These are phyloP conservation scores for Enteromius trimaculatus DNA, from an alignment of 2,797 vertebrate species.

Conservation along the genomic window DNA sequence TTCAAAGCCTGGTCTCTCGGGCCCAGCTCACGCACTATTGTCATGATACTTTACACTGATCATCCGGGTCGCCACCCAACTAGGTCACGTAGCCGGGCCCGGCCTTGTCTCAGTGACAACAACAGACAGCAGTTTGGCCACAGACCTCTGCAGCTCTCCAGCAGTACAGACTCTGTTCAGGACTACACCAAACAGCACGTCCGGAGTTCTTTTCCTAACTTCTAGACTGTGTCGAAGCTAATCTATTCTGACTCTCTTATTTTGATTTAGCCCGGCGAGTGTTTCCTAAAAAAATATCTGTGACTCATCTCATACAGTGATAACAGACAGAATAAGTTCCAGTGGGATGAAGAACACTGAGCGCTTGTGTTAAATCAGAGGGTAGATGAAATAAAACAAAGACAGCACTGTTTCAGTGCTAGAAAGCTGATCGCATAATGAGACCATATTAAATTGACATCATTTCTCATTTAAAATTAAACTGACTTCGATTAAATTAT, in stretches of 20 bases:
- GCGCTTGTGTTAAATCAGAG: constrained; percentile 36
- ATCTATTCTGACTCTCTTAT: constrained; percentile 11
- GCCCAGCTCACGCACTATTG: constrained; percentile 52
- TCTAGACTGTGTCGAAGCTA: background rate
- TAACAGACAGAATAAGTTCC: constrained; percentile 4
- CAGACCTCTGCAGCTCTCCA: constrained; percentile 15
- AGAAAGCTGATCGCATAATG: constrained; percentile 39
- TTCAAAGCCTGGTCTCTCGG: constrained; percentile 18
- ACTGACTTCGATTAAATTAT: constrained; percentile 60
- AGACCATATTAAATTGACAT: constrained; percentile 40
- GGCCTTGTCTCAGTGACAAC: constrained; percentile 56
- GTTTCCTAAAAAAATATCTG: constrained; percentile 13
- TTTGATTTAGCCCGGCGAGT: constrained; percentile 9
- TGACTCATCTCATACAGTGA: constrained; percentile 33
- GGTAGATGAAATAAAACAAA: constrained; percentile 53
- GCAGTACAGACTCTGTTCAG: background rate
- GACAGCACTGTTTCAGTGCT: constrained; percentile 39
- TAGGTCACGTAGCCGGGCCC: constrained; percentile 65
- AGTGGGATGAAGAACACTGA: constrained; percentile 42
- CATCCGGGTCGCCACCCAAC: constrained; percentile 69
- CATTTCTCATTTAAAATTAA: constrained; percentile 50
- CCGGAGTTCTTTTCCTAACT: background rate
- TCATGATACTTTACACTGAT: constrained; percentile 68
- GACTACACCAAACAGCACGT: background rate
- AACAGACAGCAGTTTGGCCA: constrained; percentile 14